Evolutionary conservation across 2,113 vertebrate genomes (phyloP), one percentile per base, ranked within the genome.

Genomic region (Saccopteryx leptura): DNA sequence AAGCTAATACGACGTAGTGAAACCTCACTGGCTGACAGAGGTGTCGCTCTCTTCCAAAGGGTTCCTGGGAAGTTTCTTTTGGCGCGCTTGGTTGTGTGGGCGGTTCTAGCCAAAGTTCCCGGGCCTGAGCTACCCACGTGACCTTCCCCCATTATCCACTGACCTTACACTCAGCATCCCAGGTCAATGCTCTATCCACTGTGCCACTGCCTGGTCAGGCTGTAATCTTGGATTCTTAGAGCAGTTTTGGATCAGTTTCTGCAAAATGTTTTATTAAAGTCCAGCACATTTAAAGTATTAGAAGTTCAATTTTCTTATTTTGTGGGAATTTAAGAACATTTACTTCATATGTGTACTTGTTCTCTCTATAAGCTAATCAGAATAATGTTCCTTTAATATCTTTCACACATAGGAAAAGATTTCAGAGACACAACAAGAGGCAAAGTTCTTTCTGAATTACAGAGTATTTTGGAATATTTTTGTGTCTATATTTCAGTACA

Each of bases 401-500:
- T 91, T 90, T 3, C 33, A 85, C 54, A 89, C 89, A 56, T 9
- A 69, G 50, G 12, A 82, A 75, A 82, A 72, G 2, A 66, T 65
- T 72, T 74, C 63, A 69, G 19, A 90, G 28, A 81, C 58, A 66
- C 10, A 86, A 82, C 24, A 81, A 91, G 24, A 74, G 1, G 2
- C 33, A 58, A 91, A 75, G 50, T 9, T 91, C 54, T 88, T 88
- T 76, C 61, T 91, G 61, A 91, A 50, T 88, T 91, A 87, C 17
- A 81, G 74, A 63, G 60, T 66, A 71, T 33, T 83, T 93, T 82
- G 72, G 19, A 82, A 87, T 82, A 78, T 78, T 56, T 72, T 90
- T 94, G 9, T 85, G 56, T 89, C 82, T 74, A 63, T 88, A 83
- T 91, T 89, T 87, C 33, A 88, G 60, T 58, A 75, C 81, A 48